Conservation (phyloP, 1,140 invertebrate genomes). For the Papilio glaucus region DNA sequence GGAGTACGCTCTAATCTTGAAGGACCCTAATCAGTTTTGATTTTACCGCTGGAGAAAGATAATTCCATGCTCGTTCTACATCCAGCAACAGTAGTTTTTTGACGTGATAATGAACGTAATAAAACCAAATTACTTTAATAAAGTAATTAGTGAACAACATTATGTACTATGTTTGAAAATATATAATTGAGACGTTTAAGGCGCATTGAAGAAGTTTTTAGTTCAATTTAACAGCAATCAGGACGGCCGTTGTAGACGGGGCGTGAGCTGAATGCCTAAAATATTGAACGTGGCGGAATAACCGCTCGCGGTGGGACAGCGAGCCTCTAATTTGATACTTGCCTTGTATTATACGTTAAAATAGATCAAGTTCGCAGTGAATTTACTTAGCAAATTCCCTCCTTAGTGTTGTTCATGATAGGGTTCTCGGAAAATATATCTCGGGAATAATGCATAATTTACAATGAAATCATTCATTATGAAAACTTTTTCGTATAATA, state of each 20-base stretch:
- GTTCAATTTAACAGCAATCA: conserved; percentile 82
- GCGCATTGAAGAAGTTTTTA: conserved; percentile 80
- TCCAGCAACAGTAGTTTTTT: conserved; percentile 37
- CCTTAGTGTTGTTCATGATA: not conserved
- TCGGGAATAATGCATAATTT: not conserved
- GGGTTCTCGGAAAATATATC: not conserved
- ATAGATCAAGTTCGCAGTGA: conserved; percentile 39
- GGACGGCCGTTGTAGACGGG: conserved; percentile 74
- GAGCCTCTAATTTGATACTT: conserved; percentile 60
- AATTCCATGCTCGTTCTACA: too few species aligned
- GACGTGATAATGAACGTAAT: conserved; percentile 46
- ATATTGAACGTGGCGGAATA: conserved; percentile 78
- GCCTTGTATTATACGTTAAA: conserved; percentile 48
- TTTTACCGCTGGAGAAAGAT: too few species aligned
- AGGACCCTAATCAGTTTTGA: too few species aligned
- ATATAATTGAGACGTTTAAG: conserved; percentile 79
- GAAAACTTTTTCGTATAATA: too few species aligned
- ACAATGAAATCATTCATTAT: not conserved
- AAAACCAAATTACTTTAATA: not conserved
- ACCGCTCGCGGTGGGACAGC: conserved; percentile 63
- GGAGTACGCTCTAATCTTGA: too few species aligned
- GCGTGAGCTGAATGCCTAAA: conserved; percentile 78
- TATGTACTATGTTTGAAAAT: conserved; percentile 31
- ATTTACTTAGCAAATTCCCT: conserved; percentile 13
- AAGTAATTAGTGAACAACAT: conserved; percentile 7